Percentiles rank a stretch among this genome's conserved stretches.
Conservation (phyloP, 1,140 invertebrate genomes). For the Cherax quadricarinatus region DNA sequence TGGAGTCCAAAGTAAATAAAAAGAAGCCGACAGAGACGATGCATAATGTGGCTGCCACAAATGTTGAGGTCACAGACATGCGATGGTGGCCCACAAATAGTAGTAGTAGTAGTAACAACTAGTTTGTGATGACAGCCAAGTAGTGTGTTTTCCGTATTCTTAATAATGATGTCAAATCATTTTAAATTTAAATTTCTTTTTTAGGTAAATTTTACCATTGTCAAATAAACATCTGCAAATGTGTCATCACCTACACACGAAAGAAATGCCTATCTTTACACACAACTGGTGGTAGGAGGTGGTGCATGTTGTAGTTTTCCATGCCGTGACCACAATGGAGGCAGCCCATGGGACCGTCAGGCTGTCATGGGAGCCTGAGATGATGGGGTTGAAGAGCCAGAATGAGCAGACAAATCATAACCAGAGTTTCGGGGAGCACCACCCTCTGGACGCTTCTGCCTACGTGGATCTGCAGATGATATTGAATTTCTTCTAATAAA, state of each 20-base stretch:
- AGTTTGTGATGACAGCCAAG: neutral
- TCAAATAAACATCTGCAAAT: neutral
- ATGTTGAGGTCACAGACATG: neutral
- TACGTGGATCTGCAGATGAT: slow-evolving; percentile 70
- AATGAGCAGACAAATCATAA: slow-evolving; percentile 74
- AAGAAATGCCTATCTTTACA: neutral
- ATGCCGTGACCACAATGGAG: slow-evolving; percentile 61
- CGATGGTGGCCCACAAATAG: neutral
- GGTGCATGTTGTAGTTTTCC: slow-evolving; percentile 58
- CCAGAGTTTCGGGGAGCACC: slow-evolving; percentile 74
- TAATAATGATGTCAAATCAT: neutral
- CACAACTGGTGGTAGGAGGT: slow-evolving; percentile 47
- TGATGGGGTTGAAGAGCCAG: slow-evolving; percentile 74
- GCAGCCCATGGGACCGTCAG: slow-evolving; percentile 74
- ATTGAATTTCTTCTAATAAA: neutral
- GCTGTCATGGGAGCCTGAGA: slow-evolving; percentile 75
- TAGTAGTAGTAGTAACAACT: neutral
- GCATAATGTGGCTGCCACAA: neutral
- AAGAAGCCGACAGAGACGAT: neutral
- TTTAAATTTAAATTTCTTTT: neutral
- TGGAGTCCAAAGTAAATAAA: neutral
- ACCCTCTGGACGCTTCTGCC: slow-evolving; percentile 63
- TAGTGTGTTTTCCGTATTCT: neutral
- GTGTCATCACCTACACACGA: neutral
- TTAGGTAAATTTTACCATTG: neutral